These are phyloP conservation scores for Polydrusus cervinus DNA, from an alignment of 2,888 invertebrate species.

Conservation along the genomic window DNA sequence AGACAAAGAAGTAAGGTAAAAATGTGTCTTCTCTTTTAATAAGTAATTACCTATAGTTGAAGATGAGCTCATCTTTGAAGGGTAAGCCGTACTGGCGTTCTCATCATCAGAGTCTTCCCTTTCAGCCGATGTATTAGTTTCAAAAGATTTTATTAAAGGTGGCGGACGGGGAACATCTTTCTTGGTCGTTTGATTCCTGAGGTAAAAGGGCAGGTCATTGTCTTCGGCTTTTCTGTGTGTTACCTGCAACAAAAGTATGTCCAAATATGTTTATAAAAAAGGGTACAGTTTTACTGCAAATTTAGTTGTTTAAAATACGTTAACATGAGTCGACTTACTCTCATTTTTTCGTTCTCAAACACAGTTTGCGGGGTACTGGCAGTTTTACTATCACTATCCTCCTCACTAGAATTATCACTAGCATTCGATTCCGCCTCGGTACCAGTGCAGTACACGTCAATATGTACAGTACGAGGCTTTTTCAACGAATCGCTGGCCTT, in stretches of 20 bases:
- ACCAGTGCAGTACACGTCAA: constrained; percentile 84
- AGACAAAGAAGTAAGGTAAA: not conserved
- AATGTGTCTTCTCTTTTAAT: not conserved
- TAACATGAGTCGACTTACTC: constrained; percentile 67
- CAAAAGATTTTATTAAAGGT: constrained; percentile 28
- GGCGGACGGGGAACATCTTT: not conserved
- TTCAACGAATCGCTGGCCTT: constrained; percentile 66
- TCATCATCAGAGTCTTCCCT: constrained; percentile 64
- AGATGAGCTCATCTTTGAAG: constrained; percentile 76
- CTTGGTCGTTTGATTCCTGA: constrained; percentile 51
- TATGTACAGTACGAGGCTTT: constrained; percentile 80
- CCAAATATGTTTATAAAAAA: no score
- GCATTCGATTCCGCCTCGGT: constrained; percentile 72
- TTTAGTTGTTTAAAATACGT: no score
- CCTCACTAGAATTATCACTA: constrained; percentile 60
- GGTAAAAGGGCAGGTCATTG: constrained; percentile 70
- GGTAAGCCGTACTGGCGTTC: constrained; percentile 77
- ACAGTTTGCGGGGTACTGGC: constrained; percentile 78
- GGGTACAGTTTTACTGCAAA: not conserved
- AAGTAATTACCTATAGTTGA: constrained; percentile 71
- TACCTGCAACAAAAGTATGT: constrained; percentile 65
- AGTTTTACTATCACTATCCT: constrained; percentile 65
- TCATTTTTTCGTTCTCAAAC: constrained; percentile 76
- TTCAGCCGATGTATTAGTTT: constrained; percentile 56
- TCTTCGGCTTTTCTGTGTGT: constrained; percentile 74